Evolutionary conservation across 2,113 vertebrate genomes (phyloP).

Genomic region (Sardina pilchardus): DNA sequence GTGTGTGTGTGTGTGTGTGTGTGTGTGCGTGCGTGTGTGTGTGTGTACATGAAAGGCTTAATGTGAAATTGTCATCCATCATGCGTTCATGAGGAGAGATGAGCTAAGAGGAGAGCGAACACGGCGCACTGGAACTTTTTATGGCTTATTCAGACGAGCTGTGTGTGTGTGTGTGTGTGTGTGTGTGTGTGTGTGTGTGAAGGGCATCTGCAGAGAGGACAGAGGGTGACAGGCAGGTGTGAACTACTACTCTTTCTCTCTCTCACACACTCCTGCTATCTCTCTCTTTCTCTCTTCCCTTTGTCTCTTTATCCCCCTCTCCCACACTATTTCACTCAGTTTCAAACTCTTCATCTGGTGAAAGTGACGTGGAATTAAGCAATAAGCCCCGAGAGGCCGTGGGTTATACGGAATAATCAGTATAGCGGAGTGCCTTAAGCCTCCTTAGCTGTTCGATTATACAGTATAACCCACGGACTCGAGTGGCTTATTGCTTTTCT

Average conservation of each 20-base stretch:
- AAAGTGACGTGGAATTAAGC: not conserved
- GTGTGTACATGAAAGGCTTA: constrained; percentile 51
- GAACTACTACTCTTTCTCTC: not conserved
- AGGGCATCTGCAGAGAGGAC: constrained; percentile 3
- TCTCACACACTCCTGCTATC: not conserved
- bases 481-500: too few relatives aligned
- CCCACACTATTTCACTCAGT: not conserved
- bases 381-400: too few relatives aligned
- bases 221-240: not conserved
- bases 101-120: constrained; percentile 11
- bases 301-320: not conserved
- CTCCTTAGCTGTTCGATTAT: too few relatives aligned
- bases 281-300: too few relatives aligned
- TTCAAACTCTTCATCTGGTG: not conserved
- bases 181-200: not conserved
- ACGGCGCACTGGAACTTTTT: not conserved
- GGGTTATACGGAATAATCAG: too few relatives aligned
- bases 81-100: not conserved
- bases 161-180: not conserved
- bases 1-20: not conserved
- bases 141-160: not conserved
- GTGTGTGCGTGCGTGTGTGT: not conserved
- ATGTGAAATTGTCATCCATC: constrained; percentile 60
- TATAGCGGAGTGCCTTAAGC: too few relatives aligned
- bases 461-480: too few relatives aligned